Evolutionary conservation across 2,113 vertebrate species (phyloP).

Genomic region (Mustela nigripes): DNA sequence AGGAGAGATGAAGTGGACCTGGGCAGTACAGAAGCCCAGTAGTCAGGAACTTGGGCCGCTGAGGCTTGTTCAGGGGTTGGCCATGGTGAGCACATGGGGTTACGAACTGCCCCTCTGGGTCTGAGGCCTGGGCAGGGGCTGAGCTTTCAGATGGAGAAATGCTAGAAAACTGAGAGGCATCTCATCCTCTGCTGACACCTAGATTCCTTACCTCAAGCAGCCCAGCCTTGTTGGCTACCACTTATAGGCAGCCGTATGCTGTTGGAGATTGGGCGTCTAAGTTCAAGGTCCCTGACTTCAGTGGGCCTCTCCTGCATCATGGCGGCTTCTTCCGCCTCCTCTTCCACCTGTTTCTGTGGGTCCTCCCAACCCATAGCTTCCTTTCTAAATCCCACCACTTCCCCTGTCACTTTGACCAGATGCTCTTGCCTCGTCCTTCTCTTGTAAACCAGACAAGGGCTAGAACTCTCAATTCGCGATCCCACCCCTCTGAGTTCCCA

Average conservation of each 20-base stretch:
- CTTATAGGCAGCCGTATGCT: fast-evolving
- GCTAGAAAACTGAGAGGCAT: background rate
- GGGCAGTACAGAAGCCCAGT: background rate
- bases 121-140: background rate
- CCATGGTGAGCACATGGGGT: fast-evolving
- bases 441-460: background rate
- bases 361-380: too few species aligned
- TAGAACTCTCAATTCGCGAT: background rate
- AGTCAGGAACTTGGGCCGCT: background rate
- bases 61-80: too few species aligned
- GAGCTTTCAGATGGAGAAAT: background rate
- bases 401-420: background rate
- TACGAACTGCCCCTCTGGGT: too few species aligned
- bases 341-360: background rate
- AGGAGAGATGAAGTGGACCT: too few species aligned
- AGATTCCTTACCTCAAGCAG: fast-evolving
- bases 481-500: background rate
- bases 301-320: background rate
- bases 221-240: too few species aligned
- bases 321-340: background rate
- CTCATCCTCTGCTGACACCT: background rate
- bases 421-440: fast-evolving
- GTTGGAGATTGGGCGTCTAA: background rate
- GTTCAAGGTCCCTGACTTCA: background rate
- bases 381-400: background rate